Conservation (phyloP, 2,113 vertebrate species). For the Scortum barcoo region DNA sequence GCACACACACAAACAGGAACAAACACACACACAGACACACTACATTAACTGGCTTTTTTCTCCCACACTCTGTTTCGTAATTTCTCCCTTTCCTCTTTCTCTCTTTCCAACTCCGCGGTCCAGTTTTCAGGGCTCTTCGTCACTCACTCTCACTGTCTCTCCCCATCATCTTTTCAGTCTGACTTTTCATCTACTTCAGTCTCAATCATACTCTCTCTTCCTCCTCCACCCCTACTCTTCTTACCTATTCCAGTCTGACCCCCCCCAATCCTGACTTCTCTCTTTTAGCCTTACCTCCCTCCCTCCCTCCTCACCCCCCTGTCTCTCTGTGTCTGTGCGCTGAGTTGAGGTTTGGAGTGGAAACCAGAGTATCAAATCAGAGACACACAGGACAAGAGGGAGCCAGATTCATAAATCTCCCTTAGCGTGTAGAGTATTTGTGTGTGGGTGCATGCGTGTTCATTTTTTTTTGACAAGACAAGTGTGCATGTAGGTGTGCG, state of each 20-base stretch:
- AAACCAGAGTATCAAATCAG: conserved; percentile 75
- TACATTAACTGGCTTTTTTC: conserved; percentile 14
- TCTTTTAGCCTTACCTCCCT: conserved; percentile 24
- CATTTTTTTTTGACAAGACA: background rate
- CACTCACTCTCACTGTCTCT: conserved; percentile 44
- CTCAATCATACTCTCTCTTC: conserved; percentile 50
- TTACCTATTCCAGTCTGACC: conserved; percentile 53
- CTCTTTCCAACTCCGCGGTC: conserved; percentile 5
- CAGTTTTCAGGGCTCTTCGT: conserved; percentile 22
- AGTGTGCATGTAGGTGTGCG: background rate
- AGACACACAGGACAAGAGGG: conserved; percentile 75
- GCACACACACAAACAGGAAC: background rate
- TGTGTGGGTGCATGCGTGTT: background rate
- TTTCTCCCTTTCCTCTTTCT: conserved; percentile 17
- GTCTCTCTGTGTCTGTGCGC: conserved; percentile 66
- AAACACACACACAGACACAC: conserved; percentile 23
- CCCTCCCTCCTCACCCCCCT: conserved; percentile 31
- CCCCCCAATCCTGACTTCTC: conserved; percentile 11
- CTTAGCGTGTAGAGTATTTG: conserved; percentile 28
- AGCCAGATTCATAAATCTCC: conserved; percentile 77
- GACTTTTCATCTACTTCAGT: conserved; percentile 56
- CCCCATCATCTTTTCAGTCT: conserved; percentile 64
- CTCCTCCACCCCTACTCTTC: conserved; percentile 17
- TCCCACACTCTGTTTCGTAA: conserved; percentile 35
- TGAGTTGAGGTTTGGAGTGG: conserved; percentile 77